Evolutionary conservation across 2,888 invertebrate species (phyloP), one percentile per base, ranked within the genome.

Genomic region (Acrobasis consociella): DNA sequence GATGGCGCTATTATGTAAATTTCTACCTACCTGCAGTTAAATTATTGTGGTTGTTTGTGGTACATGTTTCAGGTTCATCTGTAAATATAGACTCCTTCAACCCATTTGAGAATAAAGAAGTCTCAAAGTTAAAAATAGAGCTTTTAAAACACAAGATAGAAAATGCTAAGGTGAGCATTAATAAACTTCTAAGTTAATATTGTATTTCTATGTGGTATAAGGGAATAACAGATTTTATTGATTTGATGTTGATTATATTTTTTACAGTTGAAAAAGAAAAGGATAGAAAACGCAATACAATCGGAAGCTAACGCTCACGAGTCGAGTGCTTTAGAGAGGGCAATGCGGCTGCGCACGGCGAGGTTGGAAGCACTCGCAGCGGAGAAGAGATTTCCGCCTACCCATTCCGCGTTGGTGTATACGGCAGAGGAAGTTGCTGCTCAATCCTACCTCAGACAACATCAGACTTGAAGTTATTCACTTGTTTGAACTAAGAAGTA

Each of bases 131-230:
- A 75, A 86, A 89, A 73, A 66, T 80, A 38, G 83, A 91, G 60
- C 67, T 92, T 61, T 67, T 91, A 9, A 87, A 87, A 56, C 88
- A 84, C 68, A 80, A 90, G 78, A 69, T 91, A 70, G 90, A 91
- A 73, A 91, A 83, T 11, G 89, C 87, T 1, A 90, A 89, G 81
- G 91, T 91, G 69, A 77, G 72, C 63, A 58, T 59, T 60, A 13
- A 37, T 50, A 58, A 11, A 3, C 2, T 49, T 31, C 10, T 46
- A n/a, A n/a, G n/a, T n/a, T 49, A 49, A n/a, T 49, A 16, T 49
- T 11, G n/a, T 7, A 49, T 8, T 49, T 7, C 49, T n/a, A 2
- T 22, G 2, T 31, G 7, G 31, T 31, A 7, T 5, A 31, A 31
- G 7, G 7, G 31, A 31, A 8, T 5, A 31, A 5, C 31, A 31